Base-by-base conservation (phyloP, 2,113 vertebrate species). In the Tenebrosternarchus preto region DNA sequence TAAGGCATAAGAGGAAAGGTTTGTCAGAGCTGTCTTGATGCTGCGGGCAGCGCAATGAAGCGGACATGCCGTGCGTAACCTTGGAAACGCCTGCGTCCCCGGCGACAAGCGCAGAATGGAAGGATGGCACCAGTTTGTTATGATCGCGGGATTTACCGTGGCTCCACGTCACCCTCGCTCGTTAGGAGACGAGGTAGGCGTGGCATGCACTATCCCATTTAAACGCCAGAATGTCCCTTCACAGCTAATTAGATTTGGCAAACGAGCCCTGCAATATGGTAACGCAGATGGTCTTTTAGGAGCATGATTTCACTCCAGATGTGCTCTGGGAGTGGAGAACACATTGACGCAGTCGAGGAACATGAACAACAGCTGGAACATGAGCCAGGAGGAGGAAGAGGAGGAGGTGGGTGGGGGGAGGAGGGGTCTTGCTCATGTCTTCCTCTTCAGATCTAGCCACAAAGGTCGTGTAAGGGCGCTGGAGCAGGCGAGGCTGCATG, bases 281-380 rank as follows among this genome's bases (percentile, higher is more conserved):
- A 73, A 78, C 76, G 22, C 87, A 86, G 77, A 82, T 84, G 83
- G 71, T 17, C 67, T 25, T 76, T 75, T 70, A 68, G 59, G 61
- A 72, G 77, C 31, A 68, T 77, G 27, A 57, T 73, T 82, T 78
- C 60, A 50, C 36, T 56, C 61, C 79, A 76, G 77, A 80, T 83
- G 79, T 80, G 60, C 68, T 70, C 19, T 63, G 24, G 17, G 72
- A 70, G 53, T 56, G 64, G 22, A 27, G n/a, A 56, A 78, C 75
- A 81, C 71, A 70, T 76, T 43, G 78, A 75, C 68, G 19, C n/a
- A 46, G 61, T 72, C 27, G 20, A 8, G 15, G 66, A 24, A 39
- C 64, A 16, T 22, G 77, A 39, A 46, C 36, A 27, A 82, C 56
- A n/a, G 53, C 17, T 25, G 73, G 33, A 55, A 64, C 68, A 46